phyloP scores from a whole-genome alignment of 2,888 invertebrate genomes.

The Macropis europaea region DNA sequence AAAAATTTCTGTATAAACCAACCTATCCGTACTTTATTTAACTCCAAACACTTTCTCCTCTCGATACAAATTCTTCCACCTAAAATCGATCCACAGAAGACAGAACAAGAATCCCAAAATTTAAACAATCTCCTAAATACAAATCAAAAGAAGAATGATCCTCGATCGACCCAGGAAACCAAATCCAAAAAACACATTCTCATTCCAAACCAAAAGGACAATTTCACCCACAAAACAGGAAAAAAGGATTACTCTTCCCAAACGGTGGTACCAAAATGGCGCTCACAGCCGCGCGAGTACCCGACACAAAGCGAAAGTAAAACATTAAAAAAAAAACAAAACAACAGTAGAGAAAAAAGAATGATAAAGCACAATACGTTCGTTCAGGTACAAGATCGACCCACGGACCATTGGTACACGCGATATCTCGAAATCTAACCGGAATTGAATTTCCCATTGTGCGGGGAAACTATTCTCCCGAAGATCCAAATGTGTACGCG shows the following conservation, averaged over 20 bases:
- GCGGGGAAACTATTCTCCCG: conserved; percentile 9
- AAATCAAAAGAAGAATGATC: too few relatives aligned
- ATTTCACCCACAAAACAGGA: too few relatives aligned
- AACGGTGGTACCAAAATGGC: neutral
- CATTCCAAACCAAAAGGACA: too few relatives aligned
- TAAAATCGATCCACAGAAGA: too few relatives aligned
- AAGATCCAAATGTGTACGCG: conserved; percentile 20
- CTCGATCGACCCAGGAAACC: too few relatives aligned
- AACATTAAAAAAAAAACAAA: neutral
- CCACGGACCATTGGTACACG: neutral
- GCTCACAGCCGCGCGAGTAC: neutral
- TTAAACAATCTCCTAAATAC: too few relatives aligned
- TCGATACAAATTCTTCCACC: too few relatives aligned
- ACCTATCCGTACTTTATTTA: too few relatives aligned
- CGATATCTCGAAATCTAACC: conserved; percentile 16
- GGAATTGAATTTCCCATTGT: conserved; percentile 47
- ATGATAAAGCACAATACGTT: conserved; percentile 17
- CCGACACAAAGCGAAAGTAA: neutral
- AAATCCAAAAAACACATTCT: too few relatives aligned
- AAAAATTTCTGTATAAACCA: too few relatives aligned
- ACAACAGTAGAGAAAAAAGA: neutral
- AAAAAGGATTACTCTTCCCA: neutral
- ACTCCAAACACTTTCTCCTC: too few relatives aligned
- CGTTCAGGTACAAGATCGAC: conserved; percentile 14
- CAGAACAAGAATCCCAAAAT: too few relatives aligned